Percentiles rank a stretch among this genome's conserved stretches.
Evolutionary conservation across 2,888 invertebrate species (phyloP).

Genomic region (Acanthosepion esculentum): DNA sequence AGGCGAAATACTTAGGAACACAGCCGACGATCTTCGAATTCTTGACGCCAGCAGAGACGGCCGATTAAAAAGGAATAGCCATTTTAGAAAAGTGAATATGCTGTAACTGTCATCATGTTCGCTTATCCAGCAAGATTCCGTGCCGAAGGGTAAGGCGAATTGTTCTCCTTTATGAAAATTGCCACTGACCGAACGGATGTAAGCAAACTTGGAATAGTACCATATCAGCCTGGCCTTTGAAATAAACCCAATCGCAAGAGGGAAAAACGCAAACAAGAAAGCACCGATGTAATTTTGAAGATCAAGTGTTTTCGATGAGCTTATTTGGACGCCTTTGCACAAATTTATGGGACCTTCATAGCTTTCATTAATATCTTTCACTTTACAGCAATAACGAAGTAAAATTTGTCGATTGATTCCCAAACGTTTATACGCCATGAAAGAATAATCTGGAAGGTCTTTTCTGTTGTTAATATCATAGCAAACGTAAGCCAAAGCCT

Average conservation of each 20-base stretch:
- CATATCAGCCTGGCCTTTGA: not conserved
- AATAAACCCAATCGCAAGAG: not conserved
- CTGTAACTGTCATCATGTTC: not conserved
- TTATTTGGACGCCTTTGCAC: not conserved
- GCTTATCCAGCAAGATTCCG: not conserved
- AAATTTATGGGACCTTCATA: not conserved
- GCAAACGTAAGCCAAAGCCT: not conserved
- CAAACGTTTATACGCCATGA: not conserved
- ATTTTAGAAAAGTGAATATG: not conserved
- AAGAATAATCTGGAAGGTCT: no score
- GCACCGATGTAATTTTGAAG: not conserved
- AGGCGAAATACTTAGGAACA: not conserved
- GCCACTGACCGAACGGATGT: not conserved
- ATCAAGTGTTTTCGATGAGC: not conserved
- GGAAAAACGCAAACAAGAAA: not conserved
- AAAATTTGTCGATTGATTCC: conserved; percentile 1
- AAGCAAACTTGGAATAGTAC: no score
- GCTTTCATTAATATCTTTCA: not conserved
- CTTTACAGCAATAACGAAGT: not conserved
- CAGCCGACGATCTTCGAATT: not conserved
- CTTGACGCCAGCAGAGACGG: not conserved
- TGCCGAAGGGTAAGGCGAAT: not conserved
- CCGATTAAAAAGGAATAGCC: not conserved
- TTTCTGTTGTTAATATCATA: not conserved
- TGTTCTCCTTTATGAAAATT: not conserved